phyloP scores from a whole-genome alignment of 2,113 vertebrate genomes.

The Phylloscopus whistleri region DNA sequence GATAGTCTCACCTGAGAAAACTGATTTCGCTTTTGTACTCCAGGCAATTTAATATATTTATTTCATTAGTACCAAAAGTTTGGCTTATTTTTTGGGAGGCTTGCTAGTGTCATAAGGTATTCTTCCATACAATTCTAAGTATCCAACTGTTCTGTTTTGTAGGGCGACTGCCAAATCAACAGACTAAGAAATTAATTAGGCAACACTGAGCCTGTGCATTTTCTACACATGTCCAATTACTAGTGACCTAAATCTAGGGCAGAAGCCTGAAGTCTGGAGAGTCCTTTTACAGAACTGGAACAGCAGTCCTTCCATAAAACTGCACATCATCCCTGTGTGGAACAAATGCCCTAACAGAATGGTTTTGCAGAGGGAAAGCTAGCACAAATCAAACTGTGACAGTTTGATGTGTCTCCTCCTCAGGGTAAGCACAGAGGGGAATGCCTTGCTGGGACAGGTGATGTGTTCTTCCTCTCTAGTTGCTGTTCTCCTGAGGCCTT shows the following conservation, averaged over 20 bases:
- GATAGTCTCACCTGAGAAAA: neutral
- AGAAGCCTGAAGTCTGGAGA: slow-evolving; percentile 24
- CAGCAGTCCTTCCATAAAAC: neutral
- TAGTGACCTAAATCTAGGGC: slow-evolving; percentile 50
- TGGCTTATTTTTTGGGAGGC: neutral
- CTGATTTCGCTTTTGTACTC: neutral
- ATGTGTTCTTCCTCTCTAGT: neutral
- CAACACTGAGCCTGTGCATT: slow-evolving; percentile 27
- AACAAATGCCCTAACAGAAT: neutral
- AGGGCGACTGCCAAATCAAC: slow-evolving; percentile 30
- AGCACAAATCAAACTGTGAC: neutral
- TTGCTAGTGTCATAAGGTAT: neutral
- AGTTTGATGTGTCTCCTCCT: neutral
- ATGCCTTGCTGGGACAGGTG: neutral
- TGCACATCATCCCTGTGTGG: neutral
- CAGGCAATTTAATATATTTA: neutral
- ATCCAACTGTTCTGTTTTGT: slow-evolving; percentile 22
- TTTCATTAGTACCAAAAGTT: neutral
- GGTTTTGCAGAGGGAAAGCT: neutral
- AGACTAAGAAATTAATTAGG: slow-evolving; percentile 55
- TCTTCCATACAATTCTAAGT: slow-evolving; percentile 21
- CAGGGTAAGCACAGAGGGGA: neutral
- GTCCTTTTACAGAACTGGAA: neutral
- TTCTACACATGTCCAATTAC: slow-evolving; percentile 56
- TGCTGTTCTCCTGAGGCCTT: neutral